Conservation (phyloP, 2,797 vertebrate genomes). For the Varecia variegata region DNA sequence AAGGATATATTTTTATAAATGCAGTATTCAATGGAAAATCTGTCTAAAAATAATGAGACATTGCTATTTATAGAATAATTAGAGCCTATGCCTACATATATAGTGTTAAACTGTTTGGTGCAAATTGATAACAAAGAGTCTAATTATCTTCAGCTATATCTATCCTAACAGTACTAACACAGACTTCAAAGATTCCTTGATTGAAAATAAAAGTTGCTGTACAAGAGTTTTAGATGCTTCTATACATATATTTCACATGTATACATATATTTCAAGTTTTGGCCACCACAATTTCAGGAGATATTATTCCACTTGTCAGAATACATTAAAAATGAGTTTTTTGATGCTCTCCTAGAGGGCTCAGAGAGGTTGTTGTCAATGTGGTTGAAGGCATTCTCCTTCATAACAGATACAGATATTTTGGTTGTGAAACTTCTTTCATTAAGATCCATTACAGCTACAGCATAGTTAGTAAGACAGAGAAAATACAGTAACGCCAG, state of each 20-base stretch:
- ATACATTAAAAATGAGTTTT: conserved; percentile 78
- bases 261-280: conserved; percentile 78
- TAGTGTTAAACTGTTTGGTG: not conserved
- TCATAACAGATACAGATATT: conserved; percentile 73
- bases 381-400: conserved; percentile 59
- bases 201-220: conserved; percentile 67
- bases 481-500: conserved; percentile 50
- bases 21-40: not conserved
- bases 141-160: conserved; percentile 32
- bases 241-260: not conserved
- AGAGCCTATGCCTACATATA: not conserved
- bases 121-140: conserved; percentile 21
- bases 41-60: not conserved
- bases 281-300: conserved; percentile 74
- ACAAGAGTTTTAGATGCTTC: conserved; percentile 58
- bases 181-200: conserved; percentile 47
- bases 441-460: conserved; percentile 58
- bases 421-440: conserved; percentile 74
- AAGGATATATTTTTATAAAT: conserved; percentile 19
- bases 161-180: not conserved
- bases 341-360: conserved; percentile 48
- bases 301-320: conserved; percentile 68
- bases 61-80: conserved; percentile 15
- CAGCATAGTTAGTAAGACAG: conserved; percentile 52
- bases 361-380: conserved; percentile 73